Percentiles rank a stretch among this genome's conserved stretches.
phyloP scores from a whole-genome alignment of 2,888 invertebrate species.

The Tupiocoris notatus region DNA sequence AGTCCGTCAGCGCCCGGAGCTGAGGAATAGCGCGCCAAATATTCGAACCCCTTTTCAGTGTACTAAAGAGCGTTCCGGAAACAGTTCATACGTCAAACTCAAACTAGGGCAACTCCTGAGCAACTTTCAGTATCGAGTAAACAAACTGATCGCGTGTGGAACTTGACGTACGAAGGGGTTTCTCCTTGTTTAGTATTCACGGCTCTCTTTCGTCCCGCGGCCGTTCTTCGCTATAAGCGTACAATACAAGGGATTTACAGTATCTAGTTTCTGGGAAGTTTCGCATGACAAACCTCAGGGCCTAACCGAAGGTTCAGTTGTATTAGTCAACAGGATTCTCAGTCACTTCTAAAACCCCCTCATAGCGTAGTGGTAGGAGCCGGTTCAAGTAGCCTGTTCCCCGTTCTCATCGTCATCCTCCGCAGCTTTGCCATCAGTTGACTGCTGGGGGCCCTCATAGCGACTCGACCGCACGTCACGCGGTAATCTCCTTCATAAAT shows the following conservation, averaged over 20 bases:
- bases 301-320: neutral
- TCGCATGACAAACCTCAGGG: neutral
- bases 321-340: neutral
- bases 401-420: neutral
- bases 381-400: neutral
- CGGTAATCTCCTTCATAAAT: conserved; percentile 26
- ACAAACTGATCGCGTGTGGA: neutral
- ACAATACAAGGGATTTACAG: neutral
- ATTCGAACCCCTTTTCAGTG: too few relatives aligned
- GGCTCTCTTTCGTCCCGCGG: neutral
- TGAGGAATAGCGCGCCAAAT: too few relatives aligned
- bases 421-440: neutral
- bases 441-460: neutral
- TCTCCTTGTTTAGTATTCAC: neutral
- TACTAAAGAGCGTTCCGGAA: too few relatives aligned
- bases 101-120: neutral
- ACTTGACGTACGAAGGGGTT: neutral
- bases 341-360: neutral
- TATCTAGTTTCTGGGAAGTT: neutral
- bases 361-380: neutral
- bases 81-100: neutral
- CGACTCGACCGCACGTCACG: neutral
- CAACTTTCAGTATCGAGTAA: neutral
- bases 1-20: too few relatives aligned
- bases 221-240: too few relatives aligned